Conservation (phyloP, 1,140 invertebrate species). For the Drosophila pallidifrons region DNA sequence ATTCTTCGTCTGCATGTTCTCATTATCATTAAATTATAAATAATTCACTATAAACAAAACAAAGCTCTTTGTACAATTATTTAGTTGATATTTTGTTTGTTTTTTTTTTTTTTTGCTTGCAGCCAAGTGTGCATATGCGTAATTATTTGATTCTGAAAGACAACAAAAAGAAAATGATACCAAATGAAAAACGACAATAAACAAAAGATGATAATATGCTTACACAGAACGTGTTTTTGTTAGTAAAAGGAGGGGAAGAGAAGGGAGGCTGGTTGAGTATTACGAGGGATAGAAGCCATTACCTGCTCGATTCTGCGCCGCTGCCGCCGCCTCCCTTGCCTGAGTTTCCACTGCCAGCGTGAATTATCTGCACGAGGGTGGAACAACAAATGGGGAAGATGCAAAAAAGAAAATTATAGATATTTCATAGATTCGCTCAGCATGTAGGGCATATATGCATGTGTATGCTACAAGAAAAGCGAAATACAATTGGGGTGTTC, state of each 20-base stretch:
- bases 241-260: background rate
- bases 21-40: conserved; percentile 67
- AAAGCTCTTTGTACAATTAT: conserved; percentile 76
- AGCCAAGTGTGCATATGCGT: conserved; percentile 65
- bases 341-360: conserved; percentile 64
- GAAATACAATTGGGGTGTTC: background rate
- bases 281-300: conserved; percentile 24
- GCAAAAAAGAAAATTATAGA: conserved; percentile 31
- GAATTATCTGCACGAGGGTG: conserved; percentile 78
- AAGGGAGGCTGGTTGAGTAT: background rate
- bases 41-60: conserved; percentile 63
- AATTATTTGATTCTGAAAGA: conserved; percentile 79
- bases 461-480: too few species aligned
- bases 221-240: conserved; percentile 1
- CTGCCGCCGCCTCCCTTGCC: conserved; percentile 54
- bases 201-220: conserved; percentile 47
- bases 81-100: conserved; percentile 48
- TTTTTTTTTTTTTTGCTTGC: conserved; percentile 38
- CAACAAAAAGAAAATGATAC: conserved; percentile 50
- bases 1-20: conserved; percentile 13
- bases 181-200: conserved; percentile 63
- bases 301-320: conserved; percentile 77
- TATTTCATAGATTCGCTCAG: conserved; percentile 2
- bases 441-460: conserved; percentile 9
- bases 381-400: conserved; percentile 16